Percentiles rank a stretch among this genome's conserved stretches.
phyloP scores from a whole-genome alignment of 2,888 invertebrate species.

The Zygogramma bicolorata region DNA sequence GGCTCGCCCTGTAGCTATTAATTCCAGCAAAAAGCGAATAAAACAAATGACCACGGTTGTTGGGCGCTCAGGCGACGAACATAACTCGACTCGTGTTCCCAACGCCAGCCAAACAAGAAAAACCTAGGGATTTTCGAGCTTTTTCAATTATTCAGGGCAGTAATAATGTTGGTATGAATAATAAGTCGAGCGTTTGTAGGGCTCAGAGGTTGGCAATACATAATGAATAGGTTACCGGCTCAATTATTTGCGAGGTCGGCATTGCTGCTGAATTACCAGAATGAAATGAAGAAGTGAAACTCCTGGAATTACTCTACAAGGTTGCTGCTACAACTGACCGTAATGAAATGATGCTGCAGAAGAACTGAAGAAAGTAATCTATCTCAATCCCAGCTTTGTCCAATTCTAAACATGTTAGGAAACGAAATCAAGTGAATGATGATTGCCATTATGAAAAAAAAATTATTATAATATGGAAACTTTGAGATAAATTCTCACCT shows the following conservation, averaged over 20 bases:
- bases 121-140: slow-evolving; percentile 48
- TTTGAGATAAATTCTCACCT: too few relatives aligned
- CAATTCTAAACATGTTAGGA: too few relatives aligned
- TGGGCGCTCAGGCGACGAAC: neutral
- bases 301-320: neutral
- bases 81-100: too few relatives aligned
- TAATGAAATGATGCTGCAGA: too few relatives aligned
- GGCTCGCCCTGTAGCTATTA: neutral
- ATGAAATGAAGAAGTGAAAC: neutral
- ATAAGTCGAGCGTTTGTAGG: slow-evolving; percentile 63
- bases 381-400: too few relatives aligned
- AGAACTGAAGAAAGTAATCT: too few relatives aligned
- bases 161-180: slow-evolving; percentile 67
- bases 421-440: too few relatives aligned
- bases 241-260: slow-evolving; percentile 60
- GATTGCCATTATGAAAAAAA: too few relatives aligned
- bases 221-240: slow-evolving; percentile 62
- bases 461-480: too few relatives aligned
- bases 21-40: neutral
- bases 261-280: slow-evolving; percentile 52
- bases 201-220: slow-evolving; percentile 63
- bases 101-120: slow-evolving; percentile 19
- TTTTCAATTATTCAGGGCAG: slow-evolving; percentile 62
- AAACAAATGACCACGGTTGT: neutral
- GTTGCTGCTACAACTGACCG: too few relatives aligned